Evolutionary conservation across 2,797 vertebrate genomes (phyloP).

Genomic region (Danio tinwini): DNA sequence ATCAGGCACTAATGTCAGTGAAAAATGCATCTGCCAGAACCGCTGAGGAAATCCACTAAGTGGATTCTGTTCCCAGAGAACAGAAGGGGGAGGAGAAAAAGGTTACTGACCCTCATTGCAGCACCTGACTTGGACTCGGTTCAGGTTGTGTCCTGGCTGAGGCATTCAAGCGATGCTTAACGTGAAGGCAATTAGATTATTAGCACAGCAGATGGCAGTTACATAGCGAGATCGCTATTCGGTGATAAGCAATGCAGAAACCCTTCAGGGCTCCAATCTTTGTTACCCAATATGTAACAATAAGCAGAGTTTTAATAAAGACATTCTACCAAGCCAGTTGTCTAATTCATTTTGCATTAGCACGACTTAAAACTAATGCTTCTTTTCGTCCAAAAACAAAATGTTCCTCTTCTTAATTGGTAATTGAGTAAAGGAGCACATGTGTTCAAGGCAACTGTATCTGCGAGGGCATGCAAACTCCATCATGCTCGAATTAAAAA

Average conservation of each 20-base stretch:
- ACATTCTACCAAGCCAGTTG: constrained; percentile 13
- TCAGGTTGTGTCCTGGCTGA: constrained; percentile 52
- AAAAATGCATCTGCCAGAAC: constrained; percentile 19
- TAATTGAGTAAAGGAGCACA: constrained; percentile 42
- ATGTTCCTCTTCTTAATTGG: constrained; percentile 37
- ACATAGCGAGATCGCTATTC: constrained; percentile 63
- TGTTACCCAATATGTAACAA: constrained; percentile 27
- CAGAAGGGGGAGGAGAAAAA: neutral
- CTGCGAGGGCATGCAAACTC: constrained; percentile 29
- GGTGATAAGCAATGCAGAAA: constrained; percentile 58
- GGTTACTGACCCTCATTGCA: constrained; percentile 44
- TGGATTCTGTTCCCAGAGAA: constrained; percentile 9
- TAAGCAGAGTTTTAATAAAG: constrained; percentile 23
- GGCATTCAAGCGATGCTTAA: constrained; percentile 56
- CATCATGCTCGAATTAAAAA: constrained; percentile 24
- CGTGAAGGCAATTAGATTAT: constrained; percentile 66
- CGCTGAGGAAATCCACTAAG: constrained; percentile 49
- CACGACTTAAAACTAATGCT: constrained; percentile 14
- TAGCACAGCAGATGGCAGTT: constrained; percentile 63
- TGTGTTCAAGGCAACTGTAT: constrained; percentile 24
- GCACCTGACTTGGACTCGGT: constrained; percentile 62
- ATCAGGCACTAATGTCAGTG: constrained; percentile 8
- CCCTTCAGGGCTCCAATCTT: constrained; percentile 39
- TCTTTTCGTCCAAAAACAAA: constrained; percentile 35
- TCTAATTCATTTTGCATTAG: constrained; percentile 30